These are phyloP conservation scores for Centruroides sculpturatus DNA, from an alignment of 1,140 invertebrate species.

Conservation along the genomic window DNA sequence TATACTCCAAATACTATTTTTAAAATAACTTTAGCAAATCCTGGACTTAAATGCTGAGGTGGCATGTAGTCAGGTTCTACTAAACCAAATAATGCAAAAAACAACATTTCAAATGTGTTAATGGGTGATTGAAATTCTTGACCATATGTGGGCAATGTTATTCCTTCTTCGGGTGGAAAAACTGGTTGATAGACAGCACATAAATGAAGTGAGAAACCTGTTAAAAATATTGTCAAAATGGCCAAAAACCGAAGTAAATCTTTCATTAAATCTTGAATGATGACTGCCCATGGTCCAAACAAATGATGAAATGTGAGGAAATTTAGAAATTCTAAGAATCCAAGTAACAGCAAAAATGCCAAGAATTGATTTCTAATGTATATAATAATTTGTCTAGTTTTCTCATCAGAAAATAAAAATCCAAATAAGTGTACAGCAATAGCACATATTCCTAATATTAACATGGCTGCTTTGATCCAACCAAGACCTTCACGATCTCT, in stretches of 20 bases:
- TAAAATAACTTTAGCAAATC: slow-evolving; percentile 36
- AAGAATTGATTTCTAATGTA: slow-evolving; percentile 93
- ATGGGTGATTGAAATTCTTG: slow-evolving; percentile 65
- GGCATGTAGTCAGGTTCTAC: slow-evolving; percentile 62
- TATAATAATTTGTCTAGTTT: slow-evolving; percentile 28
- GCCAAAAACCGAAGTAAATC: slow-evolving; percentile 88
- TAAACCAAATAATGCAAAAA: slow-evolving; percentile 94
- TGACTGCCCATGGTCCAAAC: slow-evolving; percentile 88
- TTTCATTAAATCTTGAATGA: slow-evolving; percentile 40
- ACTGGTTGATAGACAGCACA: slow-evolving; percentile 25
- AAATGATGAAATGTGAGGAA: slow-evolving; percentile 95
- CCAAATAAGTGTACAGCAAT: slow-evolving; percentile 74
- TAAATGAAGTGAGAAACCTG: slow-evolving; percentile 96
- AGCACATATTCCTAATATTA: slow-evolving; percentile 77
- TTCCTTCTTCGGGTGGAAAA: slow-evolving; percentile 17
- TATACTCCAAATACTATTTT: slow-evolving; percentile 77
- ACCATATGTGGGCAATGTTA: slow-evolving; percentile 8
- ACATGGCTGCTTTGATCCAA: slow-evolving; percentile 70
- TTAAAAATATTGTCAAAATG: slow-evolving; percentile 91
- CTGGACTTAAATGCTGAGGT: slow-evolving; percentile 34
- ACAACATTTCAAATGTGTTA: slow-evolving; percentile 87
- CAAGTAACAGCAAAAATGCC: slow-evolving; percentile 79
- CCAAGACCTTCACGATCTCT: slow-evolving; percentile 87
- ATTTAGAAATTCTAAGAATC: slow-evolving; percentile 95
- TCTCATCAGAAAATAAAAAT: slow-evolving; percentile 23